Conservation (phyloP, 2,113 vertebrate genomes). For the Malurus melanocephalus region DNA sequence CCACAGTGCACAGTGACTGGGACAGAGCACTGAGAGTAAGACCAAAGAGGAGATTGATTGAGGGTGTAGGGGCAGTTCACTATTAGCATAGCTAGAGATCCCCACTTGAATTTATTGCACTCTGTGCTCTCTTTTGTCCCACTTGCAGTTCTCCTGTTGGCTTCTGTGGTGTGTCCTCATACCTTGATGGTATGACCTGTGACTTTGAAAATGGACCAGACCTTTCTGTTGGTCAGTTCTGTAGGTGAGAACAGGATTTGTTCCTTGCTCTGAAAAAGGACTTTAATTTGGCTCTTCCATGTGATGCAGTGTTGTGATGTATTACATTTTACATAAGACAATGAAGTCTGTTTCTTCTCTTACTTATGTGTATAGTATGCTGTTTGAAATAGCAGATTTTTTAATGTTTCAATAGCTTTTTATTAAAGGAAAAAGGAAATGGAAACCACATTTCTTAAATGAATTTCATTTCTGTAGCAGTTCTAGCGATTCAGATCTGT, state of each 20-base stretch:
- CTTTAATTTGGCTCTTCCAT: not conserved
- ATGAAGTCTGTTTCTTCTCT: not conserved
- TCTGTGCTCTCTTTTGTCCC: not conserved
- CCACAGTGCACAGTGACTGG: not conserved
- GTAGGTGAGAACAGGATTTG: not conserved
- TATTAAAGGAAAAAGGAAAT: slow-evolving; percentile 60
- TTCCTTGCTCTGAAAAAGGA: not conserved
- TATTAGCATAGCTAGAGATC: not conserved
- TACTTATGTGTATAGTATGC: not conserved
- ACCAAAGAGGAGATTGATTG: not conserved
- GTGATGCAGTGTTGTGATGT: not conserved
- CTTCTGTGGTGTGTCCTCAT: not conserved
- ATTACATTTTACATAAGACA: not conserved
- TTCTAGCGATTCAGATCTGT: slow-evolving; percentile 29
- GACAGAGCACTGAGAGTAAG: not conserved
- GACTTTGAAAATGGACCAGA: not conserved
- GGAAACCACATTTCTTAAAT: slow-evolving; percentile 38
- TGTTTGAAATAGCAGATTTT: slow-evolving; percentile 20
- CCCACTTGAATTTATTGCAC: not conserved
- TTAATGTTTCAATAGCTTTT: slow-evolving; percentile 37
- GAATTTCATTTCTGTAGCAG: slow-evolving; percentile 13
- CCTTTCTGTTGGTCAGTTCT: not conserved
- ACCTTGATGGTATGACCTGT: too few species aligned
- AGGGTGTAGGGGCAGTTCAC: not conserved
- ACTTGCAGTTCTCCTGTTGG: not conserved